Conservation (phyloP, 2,888 invertebrate species). For the Drosophila picticornis region DNA sequence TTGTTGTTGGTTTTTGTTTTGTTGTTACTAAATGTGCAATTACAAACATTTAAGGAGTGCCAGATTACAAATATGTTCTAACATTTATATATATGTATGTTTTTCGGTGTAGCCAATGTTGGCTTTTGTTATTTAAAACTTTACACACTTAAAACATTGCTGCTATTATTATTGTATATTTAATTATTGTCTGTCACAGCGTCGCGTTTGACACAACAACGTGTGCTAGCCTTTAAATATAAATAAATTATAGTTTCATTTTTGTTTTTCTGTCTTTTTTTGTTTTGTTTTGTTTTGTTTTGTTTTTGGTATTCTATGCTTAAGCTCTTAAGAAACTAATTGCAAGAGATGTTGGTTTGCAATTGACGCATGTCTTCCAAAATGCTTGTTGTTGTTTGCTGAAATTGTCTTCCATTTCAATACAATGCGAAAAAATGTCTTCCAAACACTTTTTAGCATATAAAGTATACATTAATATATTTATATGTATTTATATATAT, state of each 20-base stretch:
- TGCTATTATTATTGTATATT: constrained; percentile 46
- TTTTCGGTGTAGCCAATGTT: constrained; percentile 49
- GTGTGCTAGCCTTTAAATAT: constrained; percentile 70
- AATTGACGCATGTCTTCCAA: constrained; percentile 82
- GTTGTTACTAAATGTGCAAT: constrained; percentile 56
- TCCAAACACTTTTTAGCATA: constrained; percentile 75
- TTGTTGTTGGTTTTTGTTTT: constrained; percentile 22
- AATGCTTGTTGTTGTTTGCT: constrained; percentile 76
- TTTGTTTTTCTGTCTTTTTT: constrained; percentile 10
- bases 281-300: too few species aligned
- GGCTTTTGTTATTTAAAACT: constrained; percentile 27
- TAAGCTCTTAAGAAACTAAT: constrained; percentile 62
- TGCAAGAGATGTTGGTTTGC: constrained; percentile 59
- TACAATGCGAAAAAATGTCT: constrained; percentile 79
- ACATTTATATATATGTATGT: constrained; percentile 40
- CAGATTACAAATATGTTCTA: constrained; percentile 52
- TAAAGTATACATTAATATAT: constrained; percentile 41
- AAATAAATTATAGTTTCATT: constrained; percentile 39
- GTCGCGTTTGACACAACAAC: constrained; percentile 80
- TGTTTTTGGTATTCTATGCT: constrained; percentile 28
- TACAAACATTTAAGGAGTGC: constrained; percentile 61
- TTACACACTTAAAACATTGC: constrained; percentile 48
- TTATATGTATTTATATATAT: constrained; percentile 38
- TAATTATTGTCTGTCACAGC: constrained; percentile 86
- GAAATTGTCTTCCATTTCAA: constrained; percentile 58